Percentiles rank a stretch among this genome's conserved stretches.
phyloP scores from a whole-genome alignment of 2,113 vertebrate species.

The Petromus typicus region DNA sequence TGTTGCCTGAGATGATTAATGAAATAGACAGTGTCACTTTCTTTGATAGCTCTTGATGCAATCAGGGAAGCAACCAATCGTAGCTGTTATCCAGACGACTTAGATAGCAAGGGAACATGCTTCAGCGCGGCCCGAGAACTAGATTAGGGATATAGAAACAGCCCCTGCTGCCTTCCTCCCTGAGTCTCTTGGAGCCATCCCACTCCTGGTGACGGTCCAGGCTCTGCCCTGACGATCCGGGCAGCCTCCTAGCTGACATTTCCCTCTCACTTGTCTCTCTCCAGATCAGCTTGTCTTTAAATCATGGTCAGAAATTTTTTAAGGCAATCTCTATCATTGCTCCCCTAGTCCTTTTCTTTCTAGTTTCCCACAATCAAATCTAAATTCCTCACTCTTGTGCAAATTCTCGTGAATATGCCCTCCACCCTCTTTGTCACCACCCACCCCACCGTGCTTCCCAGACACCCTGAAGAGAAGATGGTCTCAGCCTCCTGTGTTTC shows the following conservation, averaged over 20 bases:
- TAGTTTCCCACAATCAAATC: not conserved
- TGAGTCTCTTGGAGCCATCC: not conserved
- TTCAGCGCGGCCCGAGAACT: slow-evolving; percentile 3
- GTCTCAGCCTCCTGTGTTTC: not conserved
- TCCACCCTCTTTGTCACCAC: not conserved
- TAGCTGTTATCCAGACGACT: slow-evolving; percentile 68
- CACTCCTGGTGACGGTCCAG: not conserved
- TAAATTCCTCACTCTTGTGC: not conserved
- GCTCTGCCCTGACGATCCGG: not conserved
- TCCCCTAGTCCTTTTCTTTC: not conserved
- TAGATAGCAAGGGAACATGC: not conserved
- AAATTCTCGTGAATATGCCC: not conserved
- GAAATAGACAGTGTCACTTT: slow-evolving; percentile 80
- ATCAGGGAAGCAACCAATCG: slow-evolving; percentile 69
- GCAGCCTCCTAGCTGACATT: not conserved
- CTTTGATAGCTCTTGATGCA: slow-evolving; percentile 81
- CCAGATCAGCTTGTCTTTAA: not conserved
- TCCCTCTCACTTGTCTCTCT: not conserved
- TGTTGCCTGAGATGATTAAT: slow-evolving; percentile 84
- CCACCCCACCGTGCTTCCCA: not conserved
- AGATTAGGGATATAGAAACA: not conserved
- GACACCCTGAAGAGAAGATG: not conserved
- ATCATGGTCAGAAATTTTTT: not conserved
- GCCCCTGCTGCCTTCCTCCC: not conserved
- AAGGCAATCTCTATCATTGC: not conserved